Percentiles rank a stretch among this genome's conserved stretches.
phyloP scores from a whole-genome alignment of 1,140 invertebrate species.

The Pogonognathellus flavescens region DNA sequence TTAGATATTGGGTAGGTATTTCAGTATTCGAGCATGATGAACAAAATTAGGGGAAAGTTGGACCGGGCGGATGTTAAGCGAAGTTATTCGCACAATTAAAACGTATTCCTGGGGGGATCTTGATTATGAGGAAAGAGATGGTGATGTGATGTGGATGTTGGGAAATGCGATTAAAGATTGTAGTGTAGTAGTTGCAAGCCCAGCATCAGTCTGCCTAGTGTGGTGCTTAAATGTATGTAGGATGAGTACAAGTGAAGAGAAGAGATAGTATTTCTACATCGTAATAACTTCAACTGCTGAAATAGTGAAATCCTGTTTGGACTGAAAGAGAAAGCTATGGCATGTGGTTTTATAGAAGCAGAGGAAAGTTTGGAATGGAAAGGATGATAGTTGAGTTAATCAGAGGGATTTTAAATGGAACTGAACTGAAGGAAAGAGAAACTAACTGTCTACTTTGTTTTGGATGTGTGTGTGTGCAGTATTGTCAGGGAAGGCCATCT shows the following conservation, averaged over 20 bases:
- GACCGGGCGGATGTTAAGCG: conserved; percentile 43
- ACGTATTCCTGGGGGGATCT: conserved; percentile 54
- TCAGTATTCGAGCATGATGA: not conserved
- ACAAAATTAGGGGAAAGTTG: conserved; percentile 37
- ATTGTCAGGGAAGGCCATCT: not conserved
- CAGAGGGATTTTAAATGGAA: conserved; percentile 51
- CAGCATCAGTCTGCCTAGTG: not conserved
- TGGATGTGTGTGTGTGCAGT: not conserved
- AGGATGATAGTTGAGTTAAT: conserved; percentile 51
- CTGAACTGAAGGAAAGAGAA: conserved; percentile 40
- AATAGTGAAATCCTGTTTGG: too few relatives aligned
- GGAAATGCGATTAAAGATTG: conserved; percentile 58
- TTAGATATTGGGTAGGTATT: too few relatives aligned
- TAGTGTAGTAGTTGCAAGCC: conserved; percentile 1
- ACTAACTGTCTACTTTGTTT: conserved; percentile 1
- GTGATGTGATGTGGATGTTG: conserved; percentile 5
- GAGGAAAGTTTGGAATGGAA: conserved; percentile 1
- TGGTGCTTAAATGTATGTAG: too few relatives aligned
- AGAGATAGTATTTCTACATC: too few relatives aligned
- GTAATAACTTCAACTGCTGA: too few relatives aligned
- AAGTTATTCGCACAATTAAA: conserved; percentile 58
- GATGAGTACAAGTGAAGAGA: too few relatives aligned
- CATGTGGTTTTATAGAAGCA: too few relatives aligned
- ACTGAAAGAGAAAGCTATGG: too few relatives aligned
- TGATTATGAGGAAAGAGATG: conserved; percentile 52